Evolutionary conservation across 2,797 vertebrate genomes (phyloP).

Genomic region (Petrocephalus schoutedeni): DNA sequence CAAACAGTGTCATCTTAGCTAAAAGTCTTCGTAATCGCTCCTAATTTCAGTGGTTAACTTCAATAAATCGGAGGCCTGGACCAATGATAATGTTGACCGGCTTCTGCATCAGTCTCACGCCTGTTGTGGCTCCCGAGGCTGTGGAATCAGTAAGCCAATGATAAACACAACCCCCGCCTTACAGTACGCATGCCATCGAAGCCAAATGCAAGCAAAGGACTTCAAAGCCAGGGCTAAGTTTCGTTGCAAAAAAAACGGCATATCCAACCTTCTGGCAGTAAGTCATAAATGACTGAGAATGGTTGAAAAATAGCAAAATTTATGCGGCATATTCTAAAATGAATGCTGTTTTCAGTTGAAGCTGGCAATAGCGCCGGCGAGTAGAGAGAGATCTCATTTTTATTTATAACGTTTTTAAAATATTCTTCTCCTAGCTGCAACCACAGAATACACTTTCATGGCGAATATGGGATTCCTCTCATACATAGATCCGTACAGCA

Average conservation of each 20-base stretch:
- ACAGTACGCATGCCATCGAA: neutral
- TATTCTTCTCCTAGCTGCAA: constrained; percentile 47
- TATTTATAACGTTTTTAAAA: constrained; percentile 56
- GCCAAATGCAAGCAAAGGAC: neutral
- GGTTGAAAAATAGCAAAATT: constrained; percentile 64
- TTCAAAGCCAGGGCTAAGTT: neutral
- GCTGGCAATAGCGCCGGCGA: constrained; percentile 38
- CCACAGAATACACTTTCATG: constrained; percentile 49
- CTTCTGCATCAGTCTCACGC: neutral
- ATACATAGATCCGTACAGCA: constrained; percentile 32
- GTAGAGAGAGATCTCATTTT: constrained; percentile 48
- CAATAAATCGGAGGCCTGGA: neutral
- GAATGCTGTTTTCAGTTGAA: constrained; percentile 45
- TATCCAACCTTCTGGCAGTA: constrained; percentile 10
- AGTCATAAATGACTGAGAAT: neutral
- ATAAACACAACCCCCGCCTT: neutral
- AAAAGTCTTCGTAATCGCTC: neutral
- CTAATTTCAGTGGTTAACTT: neutral
- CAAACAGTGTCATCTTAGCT: neutral
- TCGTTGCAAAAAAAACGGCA: neutral
- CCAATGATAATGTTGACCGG: neutral
- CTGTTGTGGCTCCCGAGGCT: neutral
- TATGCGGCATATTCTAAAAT: constrained; percentile 45
- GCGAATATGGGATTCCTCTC: constrained; percentile 51
- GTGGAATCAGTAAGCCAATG: neutral